Evolutionary conservation across 2,888 invertebrate genomes (phyloP).

Genomic region (Gryllus longicercus): DNA sequence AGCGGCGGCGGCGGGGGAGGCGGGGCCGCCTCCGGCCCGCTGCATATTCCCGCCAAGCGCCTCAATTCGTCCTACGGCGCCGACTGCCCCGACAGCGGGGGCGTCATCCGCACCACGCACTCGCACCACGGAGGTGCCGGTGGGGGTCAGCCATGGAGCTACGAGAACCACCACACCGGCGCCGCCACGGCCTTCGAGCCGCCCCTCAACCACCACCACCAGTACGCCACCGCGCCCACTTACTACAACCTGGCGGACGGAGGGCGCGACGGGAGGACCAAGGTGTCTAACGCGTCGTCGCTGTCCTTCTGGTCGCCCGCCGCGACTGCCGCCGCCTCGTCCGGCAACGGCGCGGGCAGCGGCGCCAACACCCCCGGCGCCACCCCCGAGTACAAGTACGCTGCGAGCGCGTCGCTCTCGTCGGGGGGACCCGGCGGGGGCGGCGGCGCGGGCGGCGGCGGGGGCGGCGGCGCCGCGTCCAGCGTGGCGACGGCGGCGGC

Average conservation of each 20-base stretch:
- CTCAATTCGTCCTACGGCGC: constrained; percentile 52
- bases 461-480: background rate
- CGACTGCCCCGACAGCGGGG: constrained; percentile 52
- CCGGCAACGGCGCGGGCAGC: constrained; percentile 26
- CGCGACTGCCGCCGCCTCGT: constrained; percentile 46
- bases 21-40: constrained; percentile 57
- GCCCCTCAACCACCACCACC: constrained; percentile 58
- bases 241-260: constrained; percentile 72
- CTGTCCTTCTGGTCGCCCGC: constrained; percentile 56
- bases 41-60: constrained; percentile 87
- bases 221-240: constrained; percentile 67
- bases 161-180: constrained; percentile 54
- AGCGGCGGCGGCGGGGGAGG: constrained; percentile 53
- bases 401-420: constrained; percentile 56
- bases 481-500: constrained; percentile 23
- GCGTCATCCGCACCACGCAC: constrained; percentile 72
- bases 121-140: constrained; percentile 52
- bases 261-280: constrained; percentile 47
- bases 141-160: constrained; percentile 62
- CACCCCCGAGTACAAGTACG: constrained; percentile 26
- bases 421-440: constrained; percentile 59
- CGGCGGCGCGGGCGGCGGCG: constrained; percentile 43
- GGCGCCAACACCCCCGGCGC: constrained; percentile 25
- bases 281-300: constrained; percentile 53
- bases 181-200: constrained; percentile 56